Base-by-base conservation (phyloP, 2,113 vertebrate species). In the Salvator merianae region DNA sequence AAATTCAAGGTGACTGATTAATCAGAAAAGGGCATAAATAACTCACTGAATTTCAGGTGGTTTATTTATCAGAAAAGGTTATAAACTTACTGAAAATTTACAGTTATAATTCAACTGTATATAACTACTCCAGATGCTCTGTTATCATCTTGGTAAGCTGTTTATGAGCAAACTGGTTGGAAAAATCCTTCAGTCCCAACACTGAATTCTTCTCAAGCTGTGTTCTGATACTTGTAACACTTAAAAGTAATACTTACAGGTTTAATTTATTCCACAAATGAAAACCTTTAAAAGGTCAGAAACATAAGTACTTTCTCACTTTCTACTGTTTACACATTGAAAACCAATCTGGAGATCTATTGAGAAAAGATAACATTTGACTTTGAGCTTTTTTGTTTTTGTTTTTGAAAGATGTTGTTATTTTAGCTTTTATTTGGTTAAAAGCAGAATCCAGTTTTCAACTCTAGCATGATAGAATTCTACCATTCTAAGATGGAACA, bases 21-120 rank as follows among this genome's bases (percentile, higher is more conserved):
- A 30, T 69, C 10, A 65, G 24, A 69, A 43, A 87, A 78, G 40
- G 16, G 0, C 68, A 77, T 4, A 59, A 73, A 30, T 62, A 47
- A 16, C 34, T 36, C 32, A 5, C 74, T 84, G 34, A 81, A 92
- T 76, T 88, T 75, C 86, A 84, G n/a, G n/a, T n/a, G n/a, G n/a
- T n/a, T n/a, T n/a, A n/a, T n/a, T n/a, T n/a, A n/a, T n/a, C n/a
- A n/a, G n/a, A n/a, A n/a, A n/a, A n/a, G n/a, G n/a, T n/a, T n/a
- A n/a, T n/a, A n/a, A n/a, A n/a, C n/a, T n/a, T n/a, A n/a, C n/a
- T n/a, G n/a, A n/a, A n/a, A n/a, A n/a, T n/a, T n/a, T n/a, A n/a
- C n/a, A n/a, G n/a, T 55, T 43, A 30, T 20, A 12, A 73, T 72
- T 74, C 34, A 66, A 69, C 82, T 77, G 77, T 18, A 18, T 20